These are phyloP conservation scores for Rhaphigaster nebulosa DNA, from an alignment of 2,888 invertebrate species.

Conservation along the genomic window DNA sequence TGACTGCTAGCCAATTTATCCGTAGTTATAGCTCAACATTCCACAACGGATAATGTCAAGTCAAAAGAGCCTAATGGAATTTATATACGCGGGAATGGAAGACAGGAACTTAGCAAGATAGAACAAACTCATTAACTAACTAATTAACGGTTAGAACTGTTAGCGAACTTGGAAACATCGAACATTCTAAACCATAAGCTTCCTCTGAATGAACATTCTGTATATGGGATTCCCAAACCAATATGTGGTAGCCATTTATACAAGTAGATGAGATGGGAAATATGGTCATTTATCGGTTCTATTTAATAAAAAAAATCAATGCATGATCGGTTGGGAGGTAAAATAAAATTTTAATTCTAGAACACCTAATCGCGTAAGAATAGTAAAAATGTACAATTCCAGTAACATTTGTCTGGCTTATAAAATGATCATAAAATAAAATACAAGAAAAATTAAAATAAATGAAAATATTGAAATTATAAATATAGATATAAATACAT, in stretches of 20 bases:
- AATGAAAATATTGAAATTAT: too few relatives aligned
- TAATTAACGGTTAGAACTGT: constrained; percentile 22
- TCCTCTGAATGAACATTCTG: background rate
- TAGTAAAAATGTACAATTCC: too few relatives aligned
- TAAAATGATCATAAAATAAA: too few relatives aligned
- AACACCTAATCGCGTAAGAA: too few relatives aligned
- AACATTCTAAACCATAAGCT: constrained; percentile 17
- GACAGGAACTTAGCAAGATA: background rate
- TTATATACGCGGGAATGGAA: background rate
- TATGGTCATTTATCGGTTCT: background rate
- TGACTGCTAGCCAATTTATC: background rate
- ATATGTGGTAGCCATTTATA: background rate
- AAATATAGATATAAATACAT: too few relatives aligned
- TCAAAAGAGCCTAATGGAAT: constrained; percentile 30
- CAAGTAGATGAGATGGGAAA: background rate
- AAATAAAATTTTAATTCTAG: too few relatives aligned
- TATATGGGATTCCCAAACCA: background rate
- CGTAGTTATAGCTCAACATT: background rate
- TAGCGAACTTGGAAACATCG: background rate
- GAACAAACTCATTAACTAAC: constrained; percentile 37
- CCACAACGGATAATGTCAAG: background rate
- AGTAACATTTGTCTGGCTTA: too few relatives aligned
- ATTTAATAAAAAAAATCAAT: too few relatives aligned
- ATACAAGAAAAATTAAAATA: too few relatives aligned
- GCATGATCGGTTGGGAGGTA: too few relatives aligned